A percentile compares a stretch with the other conserved stretches of the same genome.
Evolutionary conservation across 2,113 vertebrate genomes (phyloP).

Genomic region (Pachycephala philippinensis): DNA sequence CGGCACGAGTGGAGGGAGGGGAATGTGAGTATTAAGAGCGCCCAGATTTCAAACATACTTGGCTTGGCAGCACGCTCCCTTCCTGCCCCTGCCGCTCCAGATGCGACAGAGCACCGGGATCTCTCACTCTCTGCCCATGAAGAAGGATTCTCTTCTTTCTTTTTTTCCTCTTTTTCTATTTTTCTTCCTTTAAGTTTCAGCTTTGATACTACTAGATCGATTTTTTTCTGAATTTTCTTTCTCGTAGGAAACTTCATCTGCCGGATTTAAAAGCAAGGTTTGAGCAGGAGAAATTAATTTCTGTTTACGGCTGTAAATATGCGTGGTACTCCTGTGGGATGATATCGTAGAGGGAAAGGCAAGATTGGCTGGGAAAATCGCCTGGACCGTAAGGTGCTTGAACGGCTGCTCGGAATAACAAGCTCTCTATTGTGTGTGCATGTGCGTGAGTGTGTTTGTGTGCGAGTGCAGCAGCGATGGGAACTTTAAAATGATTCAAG

Average conservation of each 20-base stretch:
- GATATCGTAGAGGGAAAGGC: not conserved
- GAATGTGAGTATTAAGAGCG: constrained; percentile 43
- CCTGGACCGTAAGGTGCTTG: not conserved
- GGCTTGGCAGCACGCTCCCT: not conserved
- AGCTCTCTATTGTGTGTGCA: not conserved
- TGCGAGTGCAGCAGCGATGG: not conserved
- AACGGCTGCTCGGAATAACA: not conserved
- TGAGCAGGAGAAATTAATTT: constrained; percentile 15
- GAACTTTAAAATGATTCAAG: not conserved
- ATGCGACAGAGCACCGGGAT: not conserved
- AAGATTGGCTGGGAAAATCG: not conserved
- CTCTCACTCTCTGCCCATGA: not conserved
- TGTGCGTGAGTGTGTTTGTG: not conserved
- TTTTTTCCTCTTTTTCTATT: not conserved
- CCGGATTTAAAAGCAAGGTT: constrained; percentile 63
- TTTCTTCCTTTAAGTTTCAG: not conserved
- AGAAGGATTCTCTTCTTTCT: not conserved
- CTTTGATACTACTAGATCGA: not conserved
- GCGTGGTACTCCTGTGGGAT: not conserved
- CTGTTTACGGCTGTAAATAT: not conserved
- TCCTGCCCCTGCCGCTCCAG: not conserved
- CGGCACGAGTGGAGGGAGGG: constrained; percentile 58
- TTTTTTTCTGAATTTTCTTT: not conserved
- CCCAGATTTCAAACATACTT: constrained; percentile 66
- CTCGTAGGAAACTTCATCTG: constrained; percentile 19